phyloP scores from a whole-genome alignment of 1,140 invertebrate species.

The Vollenhovia emeryi region DNA sequence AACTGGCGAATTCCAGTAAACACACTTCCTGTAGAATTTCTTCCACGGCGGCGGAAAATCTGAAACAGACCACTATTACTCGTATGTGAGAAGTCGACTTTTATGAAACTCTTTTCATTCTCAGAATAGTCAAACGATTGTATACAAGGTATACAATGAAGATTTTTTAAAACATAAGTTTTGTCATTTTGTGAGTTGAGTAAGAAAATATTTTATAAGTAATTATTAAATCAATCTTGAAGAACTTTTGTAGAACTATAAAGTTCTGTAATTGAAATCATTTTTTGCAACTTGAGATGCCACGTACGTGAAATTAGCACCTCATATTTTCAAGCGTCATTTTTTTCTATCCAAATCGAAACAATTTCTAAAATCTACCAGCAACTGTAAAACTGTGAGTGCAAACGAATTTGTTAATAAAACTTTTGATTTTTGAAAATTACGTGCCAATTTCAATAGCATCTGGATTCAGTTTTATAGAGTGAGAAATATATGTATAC shows the following conservation, averaged over 20 bases:
- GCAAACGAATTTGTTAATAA: too few relatives aligned
- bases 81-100: neutral
- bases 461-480: neutral
- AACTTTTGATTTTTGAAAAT: too few relatives aligned
- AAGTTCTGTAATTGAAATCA: too few relatives aligned
- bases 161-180: neutral
- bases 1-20: constrained; percentile 50
- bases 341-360: too few relatives aligned
- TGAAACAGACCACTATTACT: neutral
- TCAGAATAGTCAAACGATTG: neutral
- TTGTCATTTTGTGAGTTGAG: neutral
- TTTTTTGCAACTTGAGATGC: too few relatives aligned
- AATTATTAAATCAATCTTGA: too few relatives aligned
- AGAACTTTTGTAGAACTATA: too few relatives aligned
- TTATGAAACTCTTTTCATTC: neutral
- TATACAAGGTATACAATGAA: neutral
- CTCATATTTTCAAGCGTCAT: too few relatives aligned
- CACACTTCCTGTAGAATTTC: constrained; percentile 54
- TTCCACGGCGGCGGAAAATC: constrained; percentile 36
- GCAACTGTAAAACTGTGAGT: too few relatives aligned
- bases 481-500: neutral
- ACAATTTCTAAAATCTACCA: too few relatives aligned
- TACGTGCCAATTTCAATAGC: too few relatives aligned
- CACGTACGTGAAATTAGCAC: too few relatives aligned
- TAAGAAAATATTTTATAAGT: neutral